Evolutionary conservation across 2,113 vertebrate species (phyloP).

Genomic region (Falco punctatus): DNA sequence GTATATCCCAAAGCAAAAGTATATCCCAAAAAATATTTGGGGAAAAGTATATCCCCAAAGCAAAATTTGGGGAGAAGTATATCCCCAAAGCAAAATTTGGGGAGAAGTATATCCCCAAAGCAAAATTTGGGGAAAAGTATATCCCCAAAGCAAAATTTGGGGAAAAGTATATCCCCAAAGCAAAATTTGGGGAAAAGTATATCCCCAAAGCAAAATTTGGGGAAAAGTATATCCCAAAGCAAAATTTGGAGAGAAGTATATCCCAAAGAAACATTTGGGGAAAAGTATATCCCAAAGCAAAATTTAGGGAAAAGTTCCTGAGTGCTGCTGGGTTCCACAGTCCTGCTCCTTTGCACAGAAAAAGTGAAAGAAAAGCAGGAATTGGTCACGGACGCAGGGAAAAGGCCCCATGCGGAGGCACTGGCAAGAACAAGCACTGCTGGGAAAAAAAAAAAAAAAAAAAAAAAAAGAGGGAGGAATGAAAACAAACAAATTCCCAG

Average conservation of each 20-base stretch:
- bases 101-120: too few relatives aligned
- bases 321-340: rapidly evolving
- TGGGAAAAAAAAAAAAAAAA: background rate
- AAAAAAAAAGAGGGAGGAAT: background rate
- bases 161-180: too few relatives aligned
- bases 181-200: too few relatives aligned
- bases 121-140: too few relatives aligned
- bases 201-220: too few relatives aligned
- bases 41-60: too few relatives aligned
- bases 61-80: too few relatives aligned
- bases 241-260: background rate
- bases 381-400: background rate
- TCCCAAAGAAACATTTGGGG: background rate
- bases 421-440: background rate
- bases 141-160: too few relatives aligned
- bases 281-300: background rate
- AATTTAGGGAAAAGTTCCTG: background rate
- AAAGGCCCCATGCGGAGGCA: background rate
- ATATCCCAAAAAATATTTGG: background rate
- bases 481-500: conserved; percentile 28
- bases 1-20: background rate
- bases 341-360: background rate
- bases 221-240: too few relatives aligned
- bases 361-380: background rate
- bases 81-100: too few relatives aligned